Base-by-base conservation (phyloP, 2,797 vertebrate genomes). In the Thunnus albacares region DNA sequence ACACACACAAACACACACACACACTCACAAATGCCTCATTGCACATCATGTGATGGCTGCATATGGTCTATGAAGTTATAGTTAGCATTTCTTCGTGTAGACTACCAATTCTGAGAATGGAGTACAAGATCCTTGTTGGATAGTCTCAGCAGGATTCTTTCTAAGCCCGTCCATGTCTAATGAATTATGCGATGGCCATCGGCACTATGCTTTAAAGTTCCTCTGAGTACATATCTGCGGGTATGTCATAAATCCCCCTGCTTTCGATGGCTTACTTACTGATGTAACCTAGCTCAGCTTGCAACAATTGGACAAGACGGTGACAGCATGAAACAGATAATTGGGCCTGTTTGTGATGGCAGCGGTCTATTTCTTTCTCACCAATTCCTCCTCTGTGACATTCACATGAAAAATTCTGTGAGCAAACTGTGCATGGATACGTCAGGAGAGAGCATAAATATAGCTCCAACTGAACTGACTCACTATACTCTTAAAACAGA, bases 401-500 rank as follows among this genome's bases (percentile, higher is more conserved):
- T 43, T 81, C 17, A 35, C 22, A 66, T 66, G 11, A 72, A 41
- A 65, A n/a, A 26, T 45, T 61, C 3, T 51, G 18, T 14, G 9
- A 49, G 59, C 35, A 9, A 79, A 47, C 77, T 58, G 41, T 70
- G 35, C 77, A 63, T 5, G 4, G 71, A 77, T 77, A 64, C 49
- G 75, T 80, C 73, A 80, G 81, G 10, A 69, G 33, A 35, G 64
- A 71, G 72, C 63, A 60, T 69, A 83, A 83, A 88, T 86, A 75
- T 81, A 86, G 53, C 71, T n/a, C 17, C 1, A 1, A 47, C 49
- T 69, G 52, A 74, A 70, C 55, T 52, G 33, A 65, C 60, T 84
- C 66, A 61, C 69, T 78, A 67, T 69, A 49, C 71, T 82, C 81
- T 33, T 80, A 71, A 80, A 84, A 80, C 49, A 75, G 38, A 76